Evolutionary conservation across 2,888 invertebrate species (phyloP).

Genomic region (Sminthurinus aureus): DNA sequence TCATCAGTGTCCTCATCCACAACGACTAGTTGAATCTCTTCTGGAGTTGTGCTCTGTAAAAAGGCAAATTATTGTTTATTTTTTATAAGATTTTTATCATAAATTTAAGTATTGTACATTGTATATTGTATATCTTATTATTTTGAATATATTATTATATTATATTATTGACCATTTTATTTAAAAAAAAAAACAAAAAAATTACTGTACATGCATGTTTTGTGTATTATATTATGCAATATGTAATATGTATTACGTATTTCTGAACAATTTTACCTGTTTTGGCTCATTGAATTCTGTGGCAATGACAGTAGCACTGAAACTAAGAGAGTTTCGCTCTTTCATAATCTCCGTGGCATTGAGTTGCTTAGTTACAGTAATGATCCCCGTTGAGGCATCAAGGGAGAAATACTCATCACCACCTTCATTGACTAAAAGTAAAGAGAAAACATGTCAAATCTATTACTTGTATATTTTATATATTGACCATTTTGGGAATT

Average conservation of each 20-base stretch:
- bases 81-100: not conserved
- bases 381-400: not conserved
- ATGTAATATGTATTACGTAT: too few relatives aligned
- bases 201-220: too few relatives aligned
- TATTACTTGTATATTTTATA: not conserved
- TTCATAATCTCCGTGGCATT: not conserved
- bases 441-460: not conserved
- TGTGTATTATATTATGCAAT: too few relatives aligned
- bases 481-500: too few relatives aligned
- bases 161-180: too few relatives aligned
- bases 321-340: not conserved
- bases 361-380: not conserved
- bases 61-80: not conserved
- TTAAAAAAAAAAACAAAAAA: too few relatives aligned
- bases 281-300: not conserved
- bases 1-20: not conserved
- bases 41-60: not conserved
- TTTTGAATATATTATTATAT: too few relatives aligned
- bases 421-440: not conserved
- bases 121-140: too few relatives aligned
- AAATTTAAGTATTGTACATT: too few relatives aligned
- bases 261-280: too few relatives aligned
- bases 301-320: not conserved
- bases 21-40: not conserved
- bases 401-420: not conserved